Percentiles rank a stretch among this genome's conserved stretches.
phyloP scores from a whole-genome alignment of 2,797 vertebrate species.

The Pangasius macronema region DNA sequence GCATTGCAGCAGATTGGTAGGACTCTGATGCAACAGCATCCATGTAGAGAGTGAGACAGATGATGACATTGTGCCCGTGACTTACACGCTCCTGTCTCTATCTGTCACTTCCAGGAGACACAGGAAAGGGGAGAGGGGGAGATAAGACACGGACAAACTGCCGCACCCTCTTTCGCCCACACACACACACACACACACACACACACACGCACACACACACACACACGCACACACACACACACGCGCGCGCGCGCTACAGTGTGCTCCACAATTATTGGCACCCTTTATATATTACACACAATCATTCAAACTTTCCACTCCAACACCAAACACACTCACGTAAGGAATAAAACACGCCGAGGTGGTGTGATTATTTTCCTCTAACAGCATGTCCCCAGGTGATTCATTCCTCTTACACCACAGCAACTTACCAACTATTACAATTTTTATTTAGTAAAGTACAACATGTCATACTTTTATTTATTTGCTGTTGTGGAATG shows the following conservation, averaged over 20 bases:
- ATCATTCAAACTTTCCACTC: background rate
- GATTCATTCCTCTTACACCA: background rate
- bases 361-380: background rate
- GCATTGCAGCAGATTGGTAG: background rate
- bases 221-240: conserved; percentile 27
- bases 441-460: background rate
- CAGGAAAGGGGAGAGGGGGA: conserved; percentile 11
- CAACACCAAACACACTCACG: background rate
- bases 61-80: conserved; percentile 14
- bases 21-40: background rate
- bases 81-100: conserved; percentile 16
- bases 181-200: conserved; percentile 23
- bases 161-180: conserved; percentile 32
- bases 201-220: conserved; percentile 22
- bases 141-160: conserved; percentile 39
- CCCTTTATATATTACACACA: background rate
- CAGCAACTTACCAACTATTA: background rate
- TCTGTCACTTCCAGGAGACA: conserved; percentile 40
- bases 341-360: background rate
- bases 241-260: background rate
- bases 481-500: background rate
- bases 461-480: background rate
- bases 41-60: conserved; percentile 13
- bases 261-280: background rate
- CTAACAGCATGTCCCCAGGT: background rate